These are phyloP conservation scores for Haliaeetus leucogaster DNA, from an alignment of 2,113 vertebrate species.

Conservation along the genomic window DNA sequence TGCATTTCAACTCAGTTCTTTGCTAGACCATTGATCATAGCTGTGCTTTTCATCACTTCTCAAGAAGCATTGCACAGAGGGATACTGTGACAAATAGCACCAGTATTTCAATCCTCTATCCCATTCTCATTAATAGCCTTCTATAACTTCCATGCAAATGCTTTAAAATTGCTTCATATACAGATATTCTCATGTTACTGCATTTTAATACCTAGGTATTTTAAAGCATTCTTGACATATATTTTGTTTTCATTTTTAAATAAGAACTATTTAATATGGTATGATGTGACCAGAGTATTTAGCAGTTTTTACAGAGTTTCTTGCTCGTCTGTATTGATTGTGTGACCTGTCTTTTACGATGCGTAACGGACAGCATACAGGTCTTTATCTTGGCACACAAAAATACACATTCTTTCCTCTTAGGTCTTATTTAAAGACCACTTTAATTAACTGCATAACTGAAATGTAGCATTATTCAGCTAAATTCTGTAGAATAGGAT, in stretches of 20 bases:
- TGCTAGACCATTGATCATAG: neutral
- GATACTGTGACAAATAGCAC: neutral
- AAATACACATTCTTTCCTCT: neutral
- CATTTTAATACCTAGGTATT: neutral
- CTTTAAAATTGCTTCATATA: neutral
- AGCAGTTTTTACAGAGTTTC: neutral
- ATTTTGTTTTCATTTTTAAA: neutral
- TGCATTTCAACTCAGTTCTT: neutral
- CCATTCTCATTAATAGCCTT: neutral
- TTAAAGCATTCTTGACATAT: neutral
- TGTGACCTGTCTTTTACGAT: neutral
- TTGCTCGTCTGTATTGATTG: fast-evolving
- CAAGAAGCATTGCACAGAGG: neutral
- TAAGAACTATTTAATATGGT: neutral
- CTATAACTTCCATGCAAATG: neutral
- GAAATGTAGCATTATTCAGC: neutral
- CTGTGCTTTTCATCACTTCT: neutral
- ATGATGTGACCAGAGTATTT: neutral
- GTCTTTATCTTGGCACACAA: neutral
- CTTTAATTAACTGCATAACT: neutral
- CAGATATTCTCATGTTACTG: neutral
- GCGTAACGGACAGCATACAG: neutral
- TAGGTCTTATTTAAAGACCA: neutral
- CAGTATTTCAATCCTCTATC: neutral
- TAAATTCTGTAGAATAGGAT: neutral